Evolutionary conservation across 2,888 invertebrate species (phyloP), one percentile per base, ranked within the genome.

Genomic region (Ophioninae sp.): DNA sequence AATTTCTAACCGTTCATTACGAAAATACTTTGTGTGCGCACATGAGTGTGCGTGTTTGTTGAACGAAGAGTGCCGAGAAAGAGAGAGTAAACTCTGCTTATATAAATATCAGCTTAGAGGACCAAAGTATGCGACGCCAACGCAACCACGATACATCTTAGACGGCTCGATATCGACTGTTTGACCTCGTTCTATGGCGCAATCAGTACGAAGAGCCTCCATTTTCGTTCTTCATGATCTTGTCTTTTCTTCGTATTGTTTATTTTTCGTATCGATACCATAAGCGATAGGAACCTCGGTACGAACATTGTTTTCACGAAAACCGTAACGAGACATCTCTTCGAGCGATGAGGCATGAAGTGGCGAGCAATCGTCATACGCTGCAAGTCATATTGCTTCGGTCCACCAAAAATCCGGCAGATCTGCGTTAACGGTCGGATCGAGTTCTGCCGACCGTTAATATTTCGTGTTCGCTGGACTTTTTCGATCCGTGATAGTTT

Each of bases 101-200:
- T 79, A 68, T 76, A 69, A 77, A 83, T 82, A 73, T 51, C 23
- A 59, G 37, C 72, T 51, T 22, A 39, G 77, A 77, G 83, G 79
- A 63, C 72, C 68, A 73, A 65, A 83, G 79, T 83, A 79, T 80
- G 83, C 76, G 76, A 68, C 76, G 83, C 73, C 83, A 76, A 73
- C 79, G 79, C 83, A 80, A 79, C 76, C 64, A 71, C 79, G 65
- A 79, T 67, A 65, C 72, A 51, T 77, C 73, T 83, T 68, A 76
- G 79, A 79, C 79, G 63, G 67, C 76, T 83, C 79, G 83, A 80
- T 79, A 79, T 83, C 79, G 76, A 73, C 79, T 76, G 61, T 77
- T 83, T 83, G 79, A 83, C 83, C 83, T 76, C 76, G 56, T 72
- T 79, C 64, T 37, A 41, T 63, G 17, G 58, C 65, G 64, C 65